Base-by-base conservation (phyloP, 2,113 vertebrate species). In the Chamaea fasciata region DNA sequence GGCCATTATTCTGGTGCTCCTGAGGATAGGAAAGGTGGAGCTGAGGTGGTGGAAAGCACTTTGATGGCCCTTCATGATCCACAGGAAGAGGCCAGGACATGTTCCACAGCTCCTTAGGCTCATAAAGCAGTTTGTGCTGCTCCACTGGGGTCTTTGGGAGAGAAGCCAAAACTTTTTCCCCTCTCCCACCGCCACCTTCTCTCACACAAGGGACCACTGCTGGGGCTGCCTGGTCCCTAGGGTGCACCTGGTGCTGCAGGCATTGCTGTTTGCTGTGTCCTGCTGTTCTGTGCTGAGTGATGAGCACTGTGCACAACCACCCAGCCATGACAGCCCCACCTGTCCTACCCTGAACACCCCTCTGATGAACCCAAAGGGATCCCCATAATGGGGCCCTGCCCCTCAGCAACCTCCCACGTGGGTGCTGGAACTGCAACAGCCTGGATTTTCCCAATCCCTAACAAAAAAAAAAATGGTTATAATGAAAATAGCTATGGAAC, bases 351-450 rank as follows among this genome's bases (percentile, higher is more conserved):
- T 37, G 41, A 75, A 31, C 12, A 8, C 7, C 35, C n/a, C 21
- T 35, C 46, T 50, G 39, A 37, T 10, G 44, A 81, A 42, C 11
- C 12, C 23, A 49, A 64, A 83, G 37, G 15, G 50, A 64, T 50
- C 4, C 16, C 12, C 5, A 0, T 8, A 37, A 60, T 0, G 1
- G 23, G 37, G 12, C 20, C 63, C 18, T 33, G 53, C 55, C 18
- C 23, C 21, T 47, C 69, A 81, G 53, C 69, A 83, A 31, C 13
- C 9, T 55, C 41, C 9, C 2, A 41, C 1, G 0, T 1, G 3
- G 7, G 24, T 74, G 31, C 2, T 67, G 28, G 33, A 83, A 30
- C 7, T 13, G 46, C 57, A 86, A 52, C 15, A 59, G 39, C n/a
- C n/a, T 53, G 31, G 19, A n/a, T 65, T 76, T 77, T 55, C 27